Evolutionary conservation across 2,797 vertebrate species (phyloP).

Genomic region (Rhinella marina): DNA sequence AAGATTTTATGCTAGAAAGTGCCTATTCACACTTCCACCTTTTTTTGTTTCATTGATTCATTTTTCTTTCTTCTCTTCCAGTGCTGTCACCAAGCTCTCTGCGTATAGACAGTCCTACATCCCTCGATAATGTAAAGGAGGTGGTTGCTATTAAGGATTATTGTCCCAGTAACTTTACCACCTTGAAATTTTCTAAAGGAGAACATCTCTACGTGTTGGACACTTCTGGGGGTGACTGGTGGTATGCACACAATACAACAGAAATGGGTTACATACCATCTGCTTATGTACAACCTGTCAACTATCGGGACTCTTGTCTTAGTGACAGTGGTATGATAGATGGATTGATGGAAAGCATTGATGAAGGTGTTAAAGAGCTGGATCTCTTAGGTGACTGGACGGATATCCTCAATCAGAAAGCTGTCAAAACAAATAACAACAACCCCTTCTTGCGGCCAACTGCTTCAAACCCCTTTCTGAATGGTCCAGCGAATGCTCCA

Average conservation of each 20-base stretch:
- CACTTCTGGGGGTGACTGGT: slow-evolving; percentile 94
- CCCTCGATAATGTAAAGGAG: slow-evolving; percentile 88
- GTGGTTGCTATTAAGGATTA: slow-evolving; percentile 96
- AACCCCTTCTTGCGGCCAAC: slow-evolving; percentile 82
- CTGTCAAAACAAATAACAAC: slow-evolving; percentile 71
- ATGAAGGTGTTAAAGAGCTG: slow-evolving; percentile 84
- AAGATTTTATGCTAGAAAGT: no score
- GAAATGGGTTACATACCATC: slow-evolving; percentile 98
- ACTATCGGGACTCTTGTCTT: slow-evolving; percentile 85
- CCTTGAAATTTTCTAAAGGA: slow-evolving; percentile 93
- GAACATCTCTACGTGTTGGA: slow-evolving; percentile 94
- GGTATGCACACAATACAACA: slow-evolving; percentile 97
- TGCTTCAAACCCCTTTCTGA: slow-evolving; percentile 86
- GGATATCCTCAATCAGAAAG: slow-evolving; percentile 69
- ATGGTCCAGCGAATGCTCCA: slow-evolving; percentile 69
- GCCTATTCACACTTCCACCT: neutral
- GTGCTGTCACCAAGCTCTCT: slow-evolving; percentile 98
- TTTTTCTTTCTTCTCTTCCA: slow-evolving; percentile 69
- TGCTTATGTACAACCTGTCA: slow-evolving; percentile 88
- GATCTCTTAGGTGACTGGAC: slow-evolving; percentile 88
- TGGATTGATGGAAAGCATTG: slow-evolving; percentile 83
- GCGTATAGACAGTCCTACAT: slow-evolving; percentile 81
- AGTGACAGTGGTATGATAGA: slow-evolving; percentile 95
- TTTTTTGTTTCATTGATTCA: neutral
- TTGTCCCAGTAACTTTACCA: slow-evolving; percentile 93